phyloP scores from a whole-genome alignment of 2,113 vertebrate genomes.

The Brachyhypopomus gauderio region DNA sequence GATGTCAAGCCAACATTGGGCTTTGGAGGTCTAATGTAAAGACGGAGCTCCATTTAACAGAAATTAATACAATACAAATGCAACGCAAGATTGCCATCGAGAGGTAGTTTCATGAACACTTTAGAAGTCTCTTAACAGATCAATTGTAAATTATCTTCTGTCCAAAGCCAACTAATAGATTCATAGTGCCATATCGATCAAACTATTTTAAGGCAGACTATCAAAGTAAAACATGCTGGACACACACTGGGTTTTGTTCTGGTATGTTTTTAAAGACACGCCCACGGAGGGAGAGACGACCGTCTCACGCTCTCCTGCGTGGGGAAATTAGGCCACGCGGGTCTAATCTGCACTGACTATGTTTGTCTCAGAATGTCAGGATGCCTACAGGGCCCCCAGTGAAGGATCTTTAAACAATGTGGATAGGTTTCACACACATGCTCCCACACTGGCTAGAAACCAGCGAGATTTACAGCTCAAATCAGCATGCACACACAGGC shows the following conservation, averaged over 20 bases:
- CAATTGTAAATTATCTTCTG: not conserved
- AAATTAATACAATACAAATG: too few relatives aligned
- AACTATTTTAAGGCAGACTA: conserved; percentile 4
- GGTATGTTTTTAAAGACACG: not conserved
- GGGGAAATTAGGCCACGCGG: conserved; percentile 46
- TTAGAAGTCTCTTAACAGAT: not conserved
- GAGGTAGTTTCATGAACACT: not conserved
- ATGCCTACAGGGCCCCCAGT: conserved; percentile 45
- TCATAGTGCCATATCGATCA: not conserved
- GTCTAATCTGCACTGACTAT: conserved; percentile 49
- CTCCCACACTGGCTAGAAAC: conserved; percentile 33
- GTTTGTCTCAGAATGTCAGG: conserved; percentile 49
- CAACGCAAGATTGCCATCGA: not conserved
- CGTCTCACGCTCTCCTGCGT: conserved; percentile 33
- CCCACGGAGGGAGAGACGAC: conserved; percentile 36
- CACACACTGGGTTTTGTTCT: not conserved
- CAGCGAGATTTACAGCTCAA: conserved; percentile 42
- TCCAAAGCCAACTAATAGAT: not conserved
- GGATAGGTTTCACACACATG: conserved; percentile 42
- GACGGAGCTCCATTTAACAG: not conserved
- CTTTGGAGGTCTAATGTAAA: not conserved
- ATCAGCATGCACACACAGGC: conserved; percentile 39
- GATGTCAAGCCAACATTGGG: not conserved
- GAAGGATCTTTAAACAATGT: conserved; percentile 36
- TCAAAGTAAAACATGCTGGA: not conserved